phyloP scores from a whole-genome alignment of 2,113 vertebrate species.

The Myotis lucifugus region DNA sequence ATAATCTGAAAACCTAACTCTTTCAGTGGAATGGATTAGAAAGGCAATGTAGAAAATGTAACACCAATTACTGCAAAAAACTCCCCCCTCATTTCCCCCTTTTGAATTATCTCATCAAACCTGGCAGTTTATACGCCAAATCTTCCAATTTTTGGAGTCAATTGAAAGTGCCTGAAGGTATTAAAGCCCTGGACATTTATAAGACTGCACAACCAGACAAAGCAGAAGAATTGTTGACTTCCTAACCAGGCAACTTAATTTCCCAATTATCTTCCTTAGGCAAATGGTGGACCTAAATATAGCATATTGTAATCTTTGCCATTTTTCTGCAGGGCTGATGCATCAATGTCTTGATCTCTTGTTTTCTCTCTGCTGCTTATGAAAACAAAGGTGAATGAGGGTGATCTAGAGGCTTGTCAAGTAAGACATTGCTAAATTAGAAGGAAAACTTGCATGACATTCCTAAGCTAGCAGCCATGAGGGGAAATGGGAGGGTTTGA shows the following conservation, averaged over 20 bases:
- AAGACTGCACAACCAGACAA: background rate
- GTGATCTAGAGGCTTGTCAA: slow-evolving; percentile 27
- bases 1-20: slow-evolving; percentile 33
- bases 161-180: slow-evolving; percentile 60
- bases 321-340: slow-evolving; percentile 55
- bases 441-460: background rate
- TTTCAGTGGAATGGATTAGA: background rate
- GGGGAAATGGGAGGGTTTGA: slow-evolving; percentile 26
- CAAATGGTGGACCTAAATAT: slow-evolving; percentile 62
- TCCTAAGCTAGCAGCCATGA: too few species aligned
- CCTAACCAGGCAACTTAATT: slow-evolving; percentile 51
- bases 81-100: background rate
- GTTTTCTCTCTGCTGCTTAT: slow-evolving; percentile 56
- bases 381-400: slow-evolving; percentile 27
- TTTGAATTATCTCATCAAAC: slow-evolving; percentile 73
- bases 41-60: slow-evolving; percentile 34
- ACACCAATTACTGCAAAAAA: slow-evolving; percentile 43
- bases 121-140: slow-evolving; percentile 14
- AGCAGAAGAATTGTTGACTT: slow-evolving; percentile 47
- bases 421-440: slow-evolving; percentile 50
- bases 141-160: slow-evolving; percentile 61
- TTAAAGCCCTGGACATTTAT: background rate
- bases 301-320: slow-evolving; percentile 32
- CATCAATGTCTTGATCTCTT: slow-evolving; percentile 24
- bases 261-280: slow-evolving; percentile 58